Evolutionary conservation across 2,113 vertebrate species (phyloP).

Genomic region (Trogon melanurus): DNA sequence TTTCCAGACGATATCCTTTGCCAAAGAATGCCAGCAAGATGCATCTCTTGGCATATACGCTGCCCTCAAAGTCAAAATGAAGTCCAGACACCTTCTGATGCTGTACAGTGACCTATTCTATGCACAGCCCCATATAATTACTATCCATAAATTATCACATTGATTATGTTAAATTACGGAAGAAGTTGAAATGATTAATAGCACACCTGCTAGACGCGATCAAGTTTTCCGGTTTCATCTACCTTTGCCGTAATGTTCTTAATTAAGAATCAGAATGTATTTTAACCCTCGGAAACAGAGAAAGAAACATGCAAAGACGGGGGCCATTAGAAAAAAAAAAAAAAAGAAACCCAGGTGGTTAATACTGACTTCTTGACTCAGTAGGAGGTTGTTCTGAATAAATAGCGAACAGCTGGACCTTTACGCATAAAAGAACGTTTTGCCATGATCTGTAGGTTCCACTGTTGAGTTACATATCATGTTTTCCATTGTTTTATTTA

Average conservation of each 20-base stretch:
- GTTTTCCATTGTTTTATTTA: neutral
- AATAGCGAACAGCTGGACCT: neutral
- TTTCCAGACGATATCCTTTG: neutral
- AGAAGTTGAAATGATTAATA: neutral
- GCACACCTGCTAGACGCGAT: neutral
- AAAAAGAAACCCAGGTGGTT: neutral
- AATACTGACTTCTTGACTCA: neutral
- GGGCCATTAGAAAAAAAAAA: neutral
- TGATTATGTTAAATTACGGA: neutral
- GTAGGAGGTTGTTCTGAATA: neutral
- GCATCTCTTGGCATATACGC: neutral
- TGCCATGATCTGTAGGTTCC: neutral
- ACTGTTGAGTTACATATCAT: neutral
- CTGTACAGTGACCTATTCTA: neutral
- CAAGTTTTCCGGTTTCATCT: neutral
- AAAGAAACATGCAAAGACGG: neutral
- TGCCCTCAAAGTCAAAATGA: neutral
- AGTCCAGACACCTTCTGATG: neutral
- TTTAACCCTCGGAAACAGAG: neutral
- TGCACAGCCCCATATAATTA: neutral
- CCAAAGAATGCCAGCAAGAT: neutral
- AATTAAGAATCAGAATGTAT: neutral
- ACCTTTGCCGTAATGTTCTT: neutral
- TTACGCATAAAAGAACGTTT: neutral
- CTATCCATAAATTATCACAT: neutral